Percentiles rank a stretch among this genome's conserved stretches.
Conservation (phyloP, 1,140 invertebrate genomes). For the Diachasma alloeum region DNA sequence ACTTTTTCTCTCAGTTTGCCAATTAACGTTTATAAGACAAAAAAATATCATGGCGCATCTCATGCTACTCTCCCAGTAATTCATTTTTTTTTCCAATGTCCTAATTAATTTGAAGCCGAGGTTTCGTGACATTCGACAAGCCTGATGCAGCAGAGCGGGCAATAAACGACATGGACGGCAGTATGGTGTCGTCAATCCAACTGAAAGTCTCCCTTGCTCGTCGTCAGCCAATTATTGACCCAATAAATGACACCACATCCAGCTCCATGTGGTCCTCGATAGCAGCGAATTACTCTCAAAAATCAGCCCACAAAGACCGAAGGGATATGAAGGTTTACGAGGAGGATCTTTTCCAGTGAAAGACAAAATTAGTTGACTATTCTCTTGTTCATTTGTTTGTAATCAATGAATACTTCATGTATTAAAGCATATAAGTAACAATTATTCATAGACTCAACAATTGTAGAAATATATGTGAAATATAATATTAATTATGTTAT, state of each 20-base stretch:
- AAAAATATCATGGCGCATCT: too few relatives aligned
- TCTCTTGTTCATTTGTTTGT: not conserved
- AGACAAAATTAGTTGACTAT: not conserved
- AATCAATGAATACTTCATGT: slow-evolving; percentile 3
- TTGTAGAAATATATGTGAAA: slow-evolving; percentile 5
- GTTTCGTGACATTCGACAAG: slow-evolving; percentile 93
- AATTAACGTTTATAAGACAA: too few relatives aligned
- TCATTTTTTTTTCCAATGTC: not conserved
- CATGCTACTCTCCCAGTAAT: too few relatives aligned
- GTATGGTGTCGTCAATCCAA: slow-evolving; percentile 79
- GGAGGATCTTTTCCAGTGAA: slow-evolving; percentile 67
- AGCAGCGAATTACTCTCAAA: slow-evolving; percentile 83
- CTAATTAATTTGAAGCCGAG: slow-evolving; percentile 72
- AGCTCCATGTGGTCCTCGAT: slow-evolving; percentile 83
- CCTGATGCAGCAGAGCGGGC: slow-evolving; percentile 86
- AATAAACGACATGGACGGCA: slow-evolving; percentile 87
- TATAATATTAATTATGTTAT: slow-evolving; percentile 7
- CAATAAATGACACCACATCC: slow-evolving; percentile 79
- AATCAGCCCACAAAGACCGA: slow-evolving; percentile 80
- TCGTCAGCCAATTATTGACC: slow-evolving; percentile 82
- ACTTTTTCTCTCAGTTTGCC: too few relatives aligned
- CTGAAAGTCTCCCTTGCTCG: slow-evolving; percentile 84
- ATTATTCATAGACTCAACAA: not conserved
- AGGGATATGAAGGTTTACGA: slow-evolving; percentile 76
- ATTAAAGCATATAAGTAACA: slow-evolving; percentile 7